phyloP scores from a whole-genome alignment of 2,797 vertebrate genomes.

The Acrossocheilus wenchowensis region DNA sequence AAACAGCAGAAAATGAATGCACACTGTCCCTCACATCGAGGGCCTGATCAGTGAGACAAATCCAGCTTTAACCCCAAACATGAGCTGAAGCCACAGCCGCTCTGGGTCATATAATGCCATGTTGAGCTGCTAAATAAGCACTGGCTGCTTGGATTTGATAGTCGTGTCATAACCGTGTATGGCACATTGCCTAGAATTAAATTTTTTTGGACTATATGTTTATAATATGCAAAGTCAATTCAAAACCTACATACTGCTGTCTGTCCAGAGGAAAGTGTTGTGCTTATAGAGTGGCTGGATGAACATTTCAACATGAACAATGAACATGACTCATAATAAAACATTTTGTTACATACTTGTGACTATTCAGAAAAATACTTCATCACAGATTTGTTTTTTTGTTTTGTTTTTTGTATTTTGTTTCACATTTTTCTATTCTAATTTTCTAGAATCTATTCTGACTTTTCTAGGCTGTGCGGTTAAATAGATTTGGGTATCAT shows the following conservation, averaged over 20 bases:
- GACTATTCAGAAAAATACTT: neutral
- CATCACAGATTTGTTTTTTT: neutral
- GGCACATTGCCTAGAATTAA: neutral
- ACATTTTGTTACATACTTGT: neutral
- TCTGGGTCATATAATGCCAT: neutral
- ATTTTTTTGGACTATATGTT: conserved; percentile 7
- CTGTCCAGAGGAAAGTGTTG: neutral
- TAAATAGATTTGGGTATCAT: neutral
- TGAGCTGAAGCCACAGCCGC: neutral
- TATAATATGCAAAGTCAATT: neutral
- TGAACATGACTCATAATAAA: neutral
- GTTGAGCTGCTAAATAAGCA: neutral
- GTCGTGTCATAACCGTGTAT: neutral
- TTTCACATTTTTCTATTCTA: neutral
- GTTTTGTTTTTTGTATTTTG: neutral
- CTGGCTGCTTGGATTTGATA: conserved; percentile 11
- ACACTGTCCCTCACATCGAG: neutral
- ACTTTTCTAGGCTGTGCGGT: no score
- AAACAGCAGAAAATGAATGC: conserved; percentile 6
- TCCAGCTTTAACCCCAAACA: neutral
- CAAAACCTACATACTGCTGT: neutral
- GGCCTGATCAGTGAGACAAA: neutral
- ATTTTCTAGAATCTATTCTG: no score
- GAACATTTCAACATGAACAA: neutral
- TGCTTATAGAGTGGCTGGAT: neutral